Evolutionary conservation across 2,888 invertebrate species (phyloP).

Genomic region (Calliopum simillimum): DNA sequence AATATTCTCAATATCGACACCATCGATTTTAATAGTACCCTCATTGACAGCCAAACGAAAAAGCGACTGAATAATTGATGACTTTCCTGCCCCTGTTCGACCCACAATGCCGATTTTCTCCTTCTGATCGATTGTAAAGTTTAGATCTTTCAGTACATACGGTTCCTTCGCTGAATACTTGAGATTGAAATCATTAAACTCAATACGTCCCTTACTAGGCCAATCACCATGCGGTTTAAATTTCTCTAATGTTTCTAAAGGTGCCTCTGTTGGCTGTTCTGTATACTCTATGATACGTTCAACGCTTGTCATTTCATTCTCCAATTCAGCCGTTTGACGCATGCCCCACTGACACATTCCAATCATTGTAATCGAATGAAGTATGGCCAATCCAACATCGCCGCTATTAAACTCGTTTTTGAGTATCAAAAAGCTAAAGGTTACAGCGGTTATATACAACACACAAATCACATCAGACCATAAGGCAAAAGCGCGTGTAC

Average conservation of each 20-base stretch:
- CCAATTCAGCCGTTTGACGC: slow-evolving; percentile 86
- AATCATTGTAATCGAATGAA: slow-evolving; percentile 77
- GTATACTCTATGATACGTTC: slow-evolving; percentile 87
- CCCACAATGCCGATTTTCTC: slow-evolving; percentile 86
- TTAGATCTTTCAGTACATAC: slow-evolving; percentile 79
- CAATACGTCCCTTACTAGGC: slow-evolving; percentile 77
- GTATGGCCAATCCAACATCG: slow-evolving; percentile 78
- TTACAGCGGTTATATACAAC: slow-evolving; percentile 85
- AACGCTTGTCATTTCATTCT: slow-evolving; percentile 86
- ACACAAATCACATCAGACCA: slow-evolving; percentile 92
- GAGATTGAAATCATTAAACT: slow-evolving; percentile 76
- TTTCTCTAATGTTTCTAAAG: slow-evolving; percentile 68
- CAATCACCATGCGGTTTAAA: slow-evolving; percentile 70
- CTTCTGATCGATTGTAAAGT: slow-evolving; percentile 70
- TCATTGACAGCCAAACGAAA: slow-evolving; percentile 85
- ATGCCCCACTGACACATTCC: slow-evolving; percentile 87
- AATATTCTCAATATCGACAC: slow-evolving; percentile 76
- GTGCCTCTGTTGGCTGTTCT: slow-evolving; percentile 74
- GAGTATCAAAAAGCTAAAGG: slow-evolving; percentile 83
- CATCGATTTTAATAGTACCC: slow-evolving; percentile 83
- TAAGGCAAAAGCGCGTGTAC: slow-evolving; percentile 92
- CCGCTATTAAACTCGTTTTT: slow-evolving; percentile 69
- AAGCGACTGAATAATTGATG: slow-evolving; percentile 83
- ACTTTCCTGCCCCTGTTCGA: slow-evolving; percentile 90
- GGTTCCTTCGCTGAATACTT: slow-evolving; percentile 77